Evolutionary conservation across 2,888 invertebrate genomes (phyloP), one percentile per base, ranked within the genome.

Genomic region (Eristalis tenax): DNA sequence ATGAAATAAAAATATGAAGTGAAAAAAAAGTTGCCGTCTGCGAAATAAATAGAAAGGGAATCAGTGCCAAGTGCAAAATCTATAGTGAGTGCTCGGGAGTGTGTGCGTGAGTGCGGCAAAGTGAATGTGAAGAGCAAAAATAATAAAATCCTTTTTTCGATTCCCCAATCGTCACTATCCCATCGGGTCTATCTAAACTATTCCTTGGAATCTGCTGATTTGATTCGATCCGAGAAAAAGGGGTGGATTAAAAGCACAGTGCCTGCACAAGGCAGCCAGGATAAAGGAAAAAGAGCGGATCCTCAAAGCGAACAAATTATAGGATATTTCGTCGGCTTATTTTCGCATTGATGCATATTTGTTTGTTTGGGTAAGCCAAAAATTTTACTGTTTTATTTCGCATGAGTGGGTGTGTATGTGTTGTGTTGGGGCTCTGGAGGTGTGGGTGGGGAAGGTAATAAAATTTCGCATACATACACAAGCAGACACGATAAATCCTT

Each of bases 361-460:
- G 26, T 59, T 83, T 86, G 78, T 86, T 86, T 78, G 78, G 86
- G 86, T 86, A 86, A 86, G 86, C 66, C 63, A n/a, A 79, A 59
- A 64, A 74, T 40, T 26, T 77, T 59, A 77, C 78, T 84, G 68
- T 68, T 68, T 57, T 74, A 70, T 56, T 69, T 68, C 18, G 63
- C 32, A 26, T 26, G 40, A 6, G 8, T 13, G 61, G 18, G 35
- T 35, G 22, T 50, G 26, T 4, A 18, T 22, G 26, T 26, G 26
- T 26, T 26, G 26, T 26, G 26, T 0, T 56, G 56, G 35, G 28
- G 18, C 22, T 18, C 18, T 6, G 50, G 18, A 13, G 66, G n/a
- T 32, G 76, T 22, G 57, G 32, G 22, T 22, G 57, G 69, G 43
- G 38, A 56, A 13, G 50, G 61, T 69, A 81, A 81, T 74, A 65